Evolutionary conservation across 1,140 invertebrate species (phyloP).

Genomic region (Lasioglossum albipes): DNA sequence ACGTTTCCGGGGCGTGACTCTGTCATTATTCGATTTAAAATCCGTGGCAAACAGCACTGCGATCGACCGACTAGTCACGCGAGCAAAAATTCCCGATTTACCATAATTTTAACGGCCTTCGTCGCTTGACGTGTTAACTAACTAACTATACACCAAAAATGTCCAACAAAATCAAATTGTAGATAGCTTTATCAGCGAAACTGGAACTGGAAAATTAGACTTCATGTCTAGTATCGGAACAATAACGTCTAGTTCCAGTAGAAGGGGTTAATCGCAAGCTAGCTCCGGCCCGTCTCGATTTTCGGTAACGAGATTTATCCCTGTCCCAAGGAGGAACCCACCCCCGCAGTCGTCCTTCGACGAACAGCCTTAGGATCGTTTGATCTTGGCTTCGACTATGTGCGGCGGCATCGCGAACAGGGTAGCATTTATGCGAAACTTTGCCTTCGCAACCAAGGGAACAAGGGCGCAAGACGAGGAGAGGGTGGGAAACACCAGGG

Average conservation of each 20-base stretch:
- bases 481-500: background rate
- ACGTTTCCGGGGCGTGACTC: background rate
- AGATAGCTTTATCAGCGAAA: too few relatives aligned
- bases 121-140: too few relatives aligned
- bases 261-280: too few relatives aligned
- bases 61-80: conserved; percentile 1
- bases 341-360: background rate
- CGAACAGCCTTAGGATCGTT: conserved; percentile 11
- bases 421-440: conserved; percentile 23
- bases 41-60: background rate
- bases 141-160: too few relatives aligned
- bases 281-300: background rate
- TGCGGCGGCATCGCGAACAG: background rate
- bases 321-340: background rate
- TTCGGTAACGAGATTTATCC: conserved; percentile 35
- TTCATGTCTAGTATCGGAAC: too few relatives aligned
- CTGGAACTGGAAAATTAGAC: too few relatives aligned
- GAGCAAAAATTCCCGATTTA: background rate
- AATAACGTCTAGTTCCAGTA: too few relatives aligned
- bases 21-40: conserved; percentile 12
- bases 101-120: too few relatives aligned
- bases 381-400: conserved; percentile 23
- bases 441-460: background rate
- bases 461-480: too few relatives aligned
- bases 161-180: too few relatives aligned